Base-by-base conservation (phyloP, 2,113 vertebrate species). In the Ameiurus melas region DNA sequence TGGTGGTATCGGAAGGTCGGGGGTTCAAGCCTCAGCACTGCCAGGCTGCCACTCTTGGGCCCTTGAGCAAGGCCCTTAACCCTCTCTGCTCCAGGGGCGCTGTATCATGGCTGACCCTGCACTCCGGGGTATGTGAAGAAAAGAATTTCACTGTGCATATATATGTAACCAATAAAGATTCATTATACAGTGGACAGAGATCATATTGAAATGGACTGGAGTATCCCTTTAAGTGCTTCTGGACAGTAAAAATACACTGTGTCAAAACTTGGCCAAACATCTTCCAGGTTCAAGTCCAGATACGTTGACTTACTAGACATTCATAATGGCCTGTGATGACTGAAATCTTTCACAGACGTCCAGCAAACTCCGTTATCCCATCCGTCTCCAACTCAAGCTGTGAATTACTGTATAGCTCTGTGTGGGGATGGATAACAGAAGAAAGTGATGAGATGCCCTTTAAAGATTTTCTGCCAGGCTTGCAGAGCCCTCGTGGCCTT, bases 401-500 rank as follows among this genome's bases (percentile, higher is more conserved):
- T 83, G 36, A 83, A 43, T 83, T 62, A 47, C 43, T 47, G 43
- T 47, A 83, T 57, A 10, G 55, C 17, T 81, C 57, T 83, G 58
- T 43, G 33, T 39, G 20, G 30, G 33, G 55, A 36, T 60, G 80
- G 57, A 82, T 77, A 25, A 77, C 43, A 85, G 64, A 80, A 84
- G 58, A 89, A 70, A 84, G 73, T 62, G 80, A 33, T 82, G 80
- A 82, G 55, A 62, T 82, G 80, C 80, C 57, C 33, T 82, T 60
- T 82, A 60, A 82, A 82, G 33, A 62, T 82, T 60, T 57, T 60
- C 43, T 80, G 82, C 70, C 77, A 77, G 71, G 33, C 58, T 85
- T 75, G 86, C 70, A 39, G 79, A 91, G 83, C 78, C 55, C 47
- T 30, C 13, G 33, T 71, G 66, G 85, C 58, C 51, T 87, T 86